Evolutionary conservation across 2,888 invertebrate species (phyloP).

Genomic region (Linnaemya tessellans): DNA sequence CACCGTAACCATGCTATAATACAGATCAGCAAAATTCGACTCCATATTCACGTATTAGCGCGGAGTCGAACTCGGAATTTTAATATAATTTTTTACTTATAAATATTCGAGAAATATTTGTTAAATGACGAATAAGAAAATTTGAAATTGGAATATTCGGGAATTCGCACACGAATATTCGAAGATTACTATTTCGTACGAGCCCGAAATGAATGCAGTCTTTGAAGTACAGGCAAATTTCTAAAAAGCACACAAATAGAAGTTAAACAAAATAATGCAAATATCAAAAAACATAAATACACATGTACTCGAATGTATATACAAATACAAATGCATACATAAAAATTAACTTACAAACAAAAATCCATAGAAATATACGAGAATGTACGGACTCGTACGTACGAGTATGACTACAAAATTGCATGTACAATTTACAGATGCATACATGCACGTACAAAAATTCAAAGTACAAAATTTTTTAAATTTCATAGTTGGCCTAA

Average conservation of each 20-base stretch:
- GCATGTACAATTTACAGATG: not conserved
- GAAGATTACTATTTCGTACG: too few relatives aligned
- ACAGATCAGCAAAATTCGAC: too few relatives aligned
- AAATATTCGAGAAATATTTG: too few relatives aligned
- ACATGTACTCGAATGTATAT: not conserved
- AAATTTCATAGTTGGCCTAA: conserved; percentile 57
- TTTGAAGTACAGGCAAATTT: conserved; percentile 5
- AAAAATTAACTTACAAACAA: not conserved
- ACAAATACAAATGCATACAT: not conserved
- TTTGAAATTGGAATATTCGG: too few relatives aligned
- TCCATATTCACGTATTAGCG: too few relatives aligned
- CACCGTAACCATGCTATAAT: too few relatives aligned
- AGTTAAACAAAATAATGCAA: conserved; percentile 29
- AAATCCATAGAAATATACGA: too few relatives aligned
- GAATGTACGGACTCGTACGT: not conserved
- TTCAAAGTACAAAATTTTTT: conserved; percentile 44
- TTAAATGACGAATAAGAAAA: too few relatives aligned
- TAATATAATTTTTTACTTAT: too few relatives aligned
- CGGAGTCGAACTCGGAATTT: too few relatives aligned
- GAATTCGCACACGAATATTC: too few relatives aligned
- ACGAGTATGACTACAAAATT: not conserved
- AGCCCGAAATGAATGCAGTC: conserved; percentile 18
- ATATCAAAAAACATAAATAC: conserved; percentile 22
- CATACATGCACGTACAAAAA: conserved; percentile 22
- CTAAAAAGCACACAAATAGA: conserved; percentile 12